A percentile compares a stretch with the other conserved stretches of the same genome.
phyloP scores from a whole-genome alignment of 2,888 invertebrate species.

The Agrotis clavis region DNA sequence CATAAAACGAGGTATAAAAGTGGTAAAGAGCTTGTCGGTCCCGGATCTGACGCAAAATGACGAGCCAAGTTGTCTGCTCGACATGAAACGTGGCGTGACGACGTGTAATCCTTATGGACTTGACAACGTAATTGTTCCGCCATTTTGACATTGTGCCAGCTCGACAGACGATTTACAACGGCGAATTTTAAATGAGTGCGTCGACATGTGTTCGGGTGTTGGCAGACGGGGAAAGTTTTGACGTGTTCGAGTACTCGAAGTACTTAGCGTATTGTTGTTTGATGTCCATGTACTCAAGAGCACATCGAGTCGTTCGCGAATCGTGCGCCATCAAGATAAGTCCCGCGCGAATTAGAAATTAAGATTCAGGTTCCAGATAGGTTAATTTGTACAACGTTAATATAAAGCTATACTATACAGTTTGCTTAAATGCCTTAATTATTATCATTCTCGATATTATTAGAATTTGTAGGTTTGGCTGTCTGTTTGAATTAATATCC shows the following conservation, averaged over 20 bases:
- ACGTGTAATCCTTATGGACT: conserved; percentile 76
- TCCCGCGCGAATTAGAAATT: conserved; percentile 62
- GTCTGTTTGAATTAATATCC: conserved; percentile 30
- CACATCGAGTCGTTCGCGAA: conserved; percentile 44
- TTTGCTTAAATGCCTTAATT: conserved; percentile 59
- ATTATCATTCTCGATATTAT: conserved; percentile 41
- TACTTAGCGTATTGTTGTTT: conserved; percentile 47
- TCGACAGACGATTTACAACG: conserved; percentile 68
- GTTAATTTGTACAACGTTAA: conserved; percentile 60
- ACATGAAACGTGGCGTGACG: conserved; percentile 73
- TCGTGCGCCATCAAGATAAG: conserved; percentile 62
- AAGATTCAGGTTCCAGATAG: conserved; percentile 62
- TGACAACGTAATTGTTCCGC: conserved; percentile 81
- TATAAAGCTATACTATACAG: conserved; percentile 60
- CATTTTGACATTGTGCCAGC: conserved; percentile 82
- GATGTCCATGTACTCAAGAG: conserved; percentile 43
- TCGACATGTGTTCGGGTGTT: conserved; percentile 59
- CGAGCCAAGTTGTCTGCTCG: conserved; percentile 70
- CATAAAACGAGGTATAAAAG: conserved; percentile 74
- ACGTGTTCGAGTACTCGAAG: conserved; percentile 43
- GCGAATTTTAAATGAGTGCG: conserved; percentile 70
- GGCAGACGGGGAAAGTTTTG: conserved; percentile 59
- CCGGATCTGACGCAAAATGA: conserved; percentile 70
- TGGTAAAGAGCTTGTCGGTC: conserved; percentile 62
- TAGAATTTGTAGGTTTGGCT: conserved; percentile 23